Conservation (phyloP, 2,113 vertebrate genomes). For the Salminus brasiliensis region DNA sequence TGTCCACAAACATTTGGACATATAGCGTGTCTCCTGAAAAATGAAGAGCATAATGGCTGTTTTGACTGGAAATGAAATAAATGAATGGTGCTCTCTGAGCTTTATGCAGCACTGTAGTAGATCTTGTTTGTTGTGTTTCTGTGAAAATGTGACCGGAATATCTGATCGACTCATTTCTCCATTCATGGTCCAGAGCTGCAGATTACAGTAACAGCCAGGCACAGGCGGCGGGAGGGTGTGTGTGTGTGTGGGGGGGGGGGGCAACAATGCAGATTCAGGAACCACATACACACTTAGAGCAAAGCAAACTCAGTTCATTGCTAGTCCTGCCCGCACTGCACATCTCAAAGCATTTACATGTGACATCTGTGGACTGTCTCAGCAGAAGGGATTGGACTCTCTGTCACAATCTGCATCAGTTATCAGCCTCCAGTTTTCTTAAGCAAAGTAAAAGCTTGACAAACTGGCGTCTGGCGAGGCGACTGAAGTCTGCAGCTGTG, state of each 20-base stretch:
- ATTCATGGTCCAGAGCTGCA: neutral
- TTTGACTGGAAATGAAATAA: too few species aligned
- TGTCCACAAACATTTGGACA: too few species aligned
- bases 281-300: neutral
- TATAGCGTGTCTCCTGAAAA: too few species aligned
- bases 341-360: neutral
- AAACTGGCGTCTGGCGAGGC: neutral
- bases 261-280: neutral
- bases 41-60: too few species aligned
- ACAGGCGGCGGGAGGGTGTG: too few species aligned
- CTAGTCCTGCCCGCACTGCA: neutral
- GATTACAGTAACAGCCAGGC: neutral
- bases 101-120: too few species aligned
- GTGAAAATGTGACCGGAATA: neutral
- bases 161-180: too few species aligned
- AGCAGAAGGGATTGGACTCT: neutral
- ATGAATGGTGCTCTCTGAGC: too few species aligned
- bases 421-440: conserved; percentile 6
- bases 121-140: too few species aligned
- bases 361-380: neutral
- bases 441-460: neutral
- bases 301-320: neutral
- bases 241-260: too few species aligned
- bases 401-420: neutral
- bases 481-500: neutral